Evolutionary conservation across 2,797 vertebrate genomes (phyloP).

Genomic region (Catamblyrhynchus diadema): DNA sequence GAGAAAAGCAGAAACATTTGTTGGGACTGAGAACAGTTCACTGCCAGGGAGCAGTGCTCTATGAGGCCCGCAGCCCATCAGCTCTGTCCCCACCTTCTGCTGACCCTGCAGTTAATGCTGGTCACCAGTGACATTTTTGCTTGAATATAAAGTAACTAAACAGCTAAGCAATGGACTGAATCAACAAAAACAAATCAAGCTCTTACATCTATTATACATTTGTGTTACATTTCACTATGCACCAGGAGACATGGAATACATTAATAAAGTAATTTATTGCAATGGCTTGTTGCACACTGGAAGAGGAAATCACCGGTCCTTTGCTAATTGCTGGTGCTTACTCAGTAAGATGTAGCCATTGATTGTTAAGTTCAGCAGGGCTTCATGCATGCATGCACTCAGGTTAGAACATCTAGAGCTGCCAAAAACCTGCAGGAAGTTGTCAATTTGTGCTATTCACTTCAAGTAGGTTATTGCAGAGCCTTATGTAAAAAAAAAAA

Average conservation of each 20-base stretch:
- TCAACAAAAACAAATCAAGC: conserved; percentile 13
- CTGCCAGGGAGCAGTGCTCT: not conserved
- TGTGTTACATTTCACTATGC: not conserved
- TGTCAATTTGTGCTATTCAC: not conserved
- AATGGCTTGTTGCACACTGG: not conserved
- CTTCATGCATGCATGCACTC: not conserved
- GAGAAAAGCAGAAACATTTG: not conserved
- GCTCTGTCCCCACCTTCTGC: not conserved
- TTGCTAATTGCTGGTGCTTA: not conserved
- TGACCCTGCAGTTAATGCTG: not conserved
- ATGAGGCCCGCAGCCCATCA: not conserved
- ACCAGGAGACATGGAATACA: not conserved
- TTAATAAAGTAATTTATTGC: not conserved
- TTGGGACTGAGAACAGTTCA: not conserved
- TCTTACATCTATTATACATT: not conserved
- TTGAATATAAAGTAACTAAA: not conserved
- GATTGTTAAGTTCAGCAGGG: not conserved
- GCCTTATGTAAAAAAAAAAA: not conserved
- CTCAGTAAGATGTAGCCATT: not conserved
- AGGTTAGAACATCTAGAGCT: not conserved
- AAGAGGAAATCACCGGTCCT: not conserved
- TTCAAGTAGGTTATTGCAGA: not conserved
- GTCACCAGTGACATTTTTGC: not conserved
- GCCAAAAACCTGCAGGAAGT: not conserved
- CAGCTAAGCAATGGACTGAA: not conserved